phyloP scores from a whole-genome alignment of 2,113 vertebrate species.

The Paratilapia polleni region DNA sequence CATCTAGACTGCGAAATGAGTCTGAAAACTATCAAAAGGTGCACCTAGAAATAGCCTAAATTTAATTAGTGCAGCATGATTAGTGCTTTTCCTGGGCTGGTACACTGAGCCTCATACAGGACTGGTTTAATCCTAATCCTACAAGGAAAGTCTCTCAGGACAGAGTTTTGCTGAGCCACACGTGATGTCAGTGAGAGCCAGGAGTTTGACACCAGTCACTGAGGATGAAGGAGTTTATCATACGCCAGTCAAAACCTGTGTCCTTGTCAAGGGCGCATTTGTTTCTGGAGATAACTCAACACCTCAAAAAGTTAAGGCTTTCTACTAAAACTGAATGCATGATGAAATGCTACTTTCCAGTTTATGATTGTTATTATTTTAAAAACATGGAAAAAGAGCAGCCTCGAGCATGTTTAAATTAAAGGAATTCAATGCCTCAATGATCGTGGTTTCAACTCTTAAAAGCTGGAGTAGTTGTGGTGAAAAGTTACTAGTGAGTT shows the following conservation, averaged over 20 bases:
- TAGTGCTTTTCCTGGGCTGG: conserved; percentile 32
- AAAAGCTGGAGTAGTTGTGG: background rate
- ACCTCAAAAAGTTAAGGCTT: background rate
- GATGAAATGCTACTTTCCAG: background rate
- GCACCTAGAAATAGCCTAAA: conserved; percentile 30
- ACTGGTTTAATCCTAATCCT: conserved; percentile 74
- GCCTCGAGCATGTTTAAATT: background rate
- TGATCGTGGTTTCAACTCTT: conserved; percentile 11
- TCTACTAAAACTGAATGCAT: background rate
- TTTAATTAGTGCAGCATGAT: conserved; percentile 61
- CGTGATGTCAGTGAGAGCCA: conserved; percentile 43
- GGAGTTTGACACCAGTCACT: conserved; percentile 23
- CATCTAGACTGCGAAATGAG: conserved; percentile 4
- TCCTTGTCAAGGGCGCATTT: conserved; percentile 21
- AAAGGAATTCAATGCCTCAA: background rate
- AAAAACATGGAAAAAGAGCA: background rate
- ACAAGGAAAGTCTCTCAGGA: conserved; percentile 46
- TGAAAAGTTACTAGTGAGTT: background rate
- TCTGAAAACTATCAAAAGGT: conserved; percentile 21
- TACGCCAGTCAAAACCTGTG: conserved; percentile 34
- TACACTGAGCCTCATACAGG: conserved; percentile 42
- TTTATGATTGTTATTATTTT: background rate
- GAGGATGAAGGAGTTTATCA: conserved; percentile 45
- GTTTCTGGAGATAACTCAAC: background rate
- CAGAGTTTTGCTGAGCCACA: conserved; percentile 44